A percentile compares a stretch with the other conserved stretches of the same genome.
These are phyloP conservation scores for Cheilosia vernalis DNA, from an alignment of 2,888 invertebrate genomes.

Conservation along the genomic window DNA sequence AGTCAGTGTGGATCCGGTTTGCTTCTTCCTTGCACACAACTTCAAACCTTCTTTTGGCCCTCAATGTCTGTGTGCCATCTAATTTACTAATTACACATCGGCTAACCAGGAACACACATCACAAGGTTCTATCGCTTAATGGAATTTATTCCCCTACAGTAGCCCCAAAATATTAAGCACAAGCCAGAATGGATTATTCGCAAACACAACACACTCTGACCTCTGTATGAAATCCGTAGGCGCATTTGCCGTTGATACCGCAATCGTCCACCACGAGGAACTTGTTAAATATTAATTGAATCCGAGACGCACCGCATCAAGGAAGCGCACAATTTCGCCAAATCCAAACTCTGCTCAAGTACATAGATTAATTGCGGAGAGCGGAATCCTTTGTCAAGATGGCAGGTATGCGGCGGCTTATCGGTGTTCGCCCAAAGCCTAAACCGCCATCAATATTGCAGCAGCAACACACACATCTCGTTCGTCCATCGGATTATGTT, in stretches of 20 bases:
- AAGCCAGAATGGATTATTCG: conserved; percentile 18
- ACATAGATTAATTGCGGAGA: conserved; percentile 69
- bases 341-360: conserved; percentile 60
- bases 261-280: conserved; percentile 23
- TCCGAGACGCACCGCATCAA: conserved; percentile 43
- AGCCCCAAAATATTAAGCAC: conserved; percentile 39
- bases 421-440: conserved; percentile 51
- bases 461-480: conserved; percentile 28
- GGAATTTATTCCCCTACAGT: neutral
- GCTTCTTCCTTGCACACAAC: too few relatives aligned
- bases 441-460: conserved; percentile 24
- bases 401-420: conserved; percentile 54
- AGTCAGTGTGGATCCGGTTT: too few relatives aligned
- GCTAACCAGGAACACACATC: too few relatives aligned
- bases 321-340: conserved; percentile 54
- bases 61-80: too few relatives aligned
- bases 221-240: conserved; percentile 4
- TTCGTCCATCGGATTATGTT: conserved; percentile 29
- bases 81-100: too few relatives aligned
- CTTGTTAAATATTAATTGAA: conserved; percentile 72
- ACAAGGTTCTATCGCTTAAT: too few relatives aligned
- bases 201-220: conserved; percentile 28
- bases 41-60: too few relatives aligned
- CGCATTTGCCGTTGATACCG: neutral
- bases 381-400: conserved; percentile 65